Evolutionary conservation across 2,888 invertebrate species (phyloP).

Genomic region (Acanthacorydalis orientalis): DNA sequence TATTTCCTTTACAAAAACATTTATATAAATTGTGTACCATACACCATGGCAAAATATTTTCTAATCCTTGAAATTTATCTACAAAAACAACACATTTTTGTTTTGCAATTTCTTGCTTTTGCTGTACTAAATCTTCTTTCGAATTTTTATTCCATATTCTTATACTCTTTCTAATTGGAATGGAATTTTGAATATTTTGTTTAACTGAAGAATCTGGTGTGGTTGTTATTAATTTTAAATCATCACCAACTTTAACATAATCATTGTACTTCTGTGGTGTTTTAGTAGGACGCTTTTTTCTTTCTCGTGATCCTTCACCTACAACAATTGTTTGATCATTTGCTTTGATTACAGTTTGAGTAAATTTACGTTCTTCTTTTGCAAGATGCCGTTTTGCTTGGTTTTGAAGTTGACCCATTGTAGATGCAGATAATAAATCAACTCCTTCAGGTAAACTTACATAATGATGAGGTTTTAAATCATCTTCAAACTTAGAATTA

Average conservation of each 20-base stretch:
- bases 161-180: not conserved
- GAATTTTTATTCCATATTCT: slow-evolving; percentile 3
- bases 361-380: slow-evolving; percentile 54
- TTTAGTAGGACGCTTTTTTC: slow-evolving; percentile 38
- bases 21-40: slow-evolving; percentile 47
- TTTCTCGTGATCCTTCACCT: slow-evolving; percentile 30
- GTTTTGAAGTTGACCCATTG: slow-evolving; percentile 26
- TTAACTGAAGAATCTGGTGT: slow-evolving; percentile 11
- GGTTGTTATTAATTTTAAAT: slow-evolving; percentile 6
- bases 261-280: slow-evolving; percentile 43
- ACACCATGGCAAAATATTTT: slow-evolving; percentile 42
- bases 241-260: slow-evolving; percentile 22
- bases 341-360: slow-evolving; percentile 48
- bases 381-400: slow-evolving; percentile 37
- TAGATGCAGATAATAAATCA: slow-evolving; percentile 19
- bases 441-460: slow-evolving; percentile 18
- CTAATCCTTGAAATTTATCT: slow-evolving; percentile 12
- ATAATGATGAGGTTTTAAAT: slow-evolving; percentile 11
- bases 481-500: slow-evolving; percentile 16
- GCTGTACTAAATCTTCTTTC: not conserved
- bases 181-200: slow-evolving; percentile 11
- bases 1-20: slow-evolving; percentile 42
- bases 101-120: slow-evolving; percentile 12
- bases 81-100: slow-evolving; percentile 6
- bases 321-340: slow-evolving; percentile 46